These are phyloP conservation scores for Triops longicaudatus DNA, from an alignment of 1,140 invertebrate genomes.

Conservation along the genomic window DNA sequence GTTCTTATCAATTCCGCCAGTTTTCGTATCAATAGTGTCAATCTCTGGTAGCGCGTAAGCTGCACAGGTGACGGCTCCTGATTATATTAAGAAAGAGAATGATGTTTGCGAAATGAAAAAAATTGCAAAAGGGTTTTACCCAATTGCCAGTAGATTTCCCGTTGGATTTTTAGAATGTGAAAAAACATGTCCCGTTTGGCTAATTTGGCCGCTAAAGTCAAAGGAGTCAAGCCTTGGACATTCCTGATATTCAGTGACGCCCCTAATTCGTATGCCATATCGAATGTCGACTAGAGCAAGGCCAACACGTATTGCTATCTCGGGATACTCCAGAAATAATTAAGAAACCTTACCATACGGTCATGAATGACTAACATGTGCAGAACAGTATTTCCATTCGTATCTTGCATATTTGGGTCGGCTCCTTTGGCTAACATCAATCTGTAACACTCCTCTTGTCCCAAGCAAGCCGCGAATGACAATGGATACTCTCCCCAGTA, in stretches of 20 bases:
- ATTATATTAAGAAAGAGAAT: conserved; percentile 33
- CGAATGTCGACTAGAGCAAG: conserved; percentile 69
- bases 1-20: conserved; percentile 84
- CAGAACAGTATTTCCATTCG: conserved; percentile 93
- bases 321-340: neutral
- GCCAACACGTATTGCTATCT: conserved; percentile 23
- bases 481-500: conserved; percentile 98
- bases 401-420: conserved; percentile 88
- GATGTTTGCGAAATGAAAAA: neutral
- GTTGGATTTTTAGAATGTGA: conserved; percentile 86
- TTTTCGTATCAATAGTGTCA: conserved; percentile 87
- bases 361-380: conserved; percentile 96
- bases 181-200: conserved; percentile 90
- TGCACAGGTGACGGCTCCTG: conserved; percentile 85
- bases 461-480: conserved; percentile 89
- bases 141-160: conserved; percentile 95
- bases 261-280: conserved; percentile 87
- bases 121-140: conserved; percentile 41
- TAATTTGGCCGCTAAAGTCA: conserved; percentile 88
- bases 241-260: conserved; percentile 77
- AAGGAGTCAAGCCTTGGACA: conserved; percentile 75
- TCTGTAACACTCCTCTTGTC: conserved; percentile 94
- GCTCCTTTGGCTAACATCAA: conserved; percentile 89
- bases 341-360: conserved; percentile 58
- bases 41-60: conserved; percentile 93